Percentiles rank a stretch among this genome's conserved stretches.
Conservation (phyloP, 2,888 invertebrate genomes). For the Phlogophora meticulosa region DNA sequence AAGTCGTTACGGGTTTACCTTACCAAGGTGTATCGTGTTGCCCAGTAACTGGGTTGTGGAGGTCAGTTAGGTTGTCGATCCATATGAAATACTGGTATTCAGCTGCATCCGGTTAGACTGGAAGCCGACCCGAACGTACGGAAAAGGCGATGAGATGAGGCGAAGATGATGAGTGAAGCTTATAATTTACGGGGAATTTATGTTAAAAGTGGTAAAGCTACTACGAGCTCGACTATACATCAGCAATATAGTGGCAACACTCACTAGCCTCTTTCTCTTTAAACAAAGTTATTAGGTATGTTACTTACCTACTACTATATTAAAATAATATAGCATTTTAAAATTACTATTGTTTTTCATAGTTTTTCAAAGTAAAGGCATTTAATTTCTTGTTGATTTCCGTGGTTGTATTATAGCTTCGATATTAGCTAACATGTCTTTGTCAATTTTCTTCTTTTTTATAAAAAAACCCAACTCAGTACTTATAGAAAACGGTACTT, state of each 20-base stretch:
- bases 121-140: too few relatives aligned
- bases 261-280: neutral
- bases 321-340: neutral
- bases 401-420: conserved; percentile 16
- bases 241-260: neutral
- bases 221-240: too few relatives aligned
- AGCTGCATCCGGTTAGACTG: too few relatives aligned
- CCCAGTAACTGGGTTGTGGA: too few relatives aligned
- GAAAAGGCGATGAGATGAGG: too few relatives aligned
- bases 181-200: too few relatives aligned
- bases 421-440: neutral
- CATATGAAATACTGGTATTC: too few relatives aligned
- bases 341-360: conserved; percentile 7
- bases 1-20: too few relatives aligned
- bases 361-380: neutral
- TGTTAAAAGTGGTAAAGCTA: too few relatives aligned
- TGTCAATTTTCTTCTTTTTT: neutral
- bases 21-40: too few relatives aligned
- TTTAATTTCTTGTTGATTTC: neutral
- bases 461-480: neutral
- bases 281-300: neutral
- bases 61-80: too few relatives aligned
- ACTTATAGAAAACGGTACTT: neutral
- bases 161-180: too few relatives aligned
- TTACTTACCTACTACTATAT: conserved; percentile 2